Base-by-base conservation (phyloP, 2,113 vertebrate genomes). In the Pipa parva region DNA sequence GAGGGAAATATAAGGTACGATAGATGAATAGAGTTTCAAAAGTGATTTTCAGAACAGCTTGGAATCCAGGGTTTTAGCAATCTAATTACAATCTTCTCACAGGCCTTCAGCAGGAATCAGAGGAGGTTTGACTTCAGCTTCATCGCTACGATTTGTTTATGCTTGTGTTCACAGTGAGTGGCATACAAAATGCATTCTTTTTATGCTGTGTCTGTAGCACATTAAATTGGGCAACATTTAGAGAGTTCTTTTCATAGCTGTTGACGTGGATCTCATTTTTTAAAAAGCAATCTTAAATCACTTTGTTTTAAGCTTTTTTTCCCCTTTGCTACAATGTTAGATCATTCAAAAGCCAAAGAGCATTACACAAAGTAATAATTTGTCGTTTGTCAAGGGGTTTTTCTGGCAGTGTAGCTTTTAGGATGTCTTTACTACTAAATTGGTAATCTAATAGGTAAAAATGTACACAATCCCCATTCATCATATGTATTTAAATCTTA, bases 21-120 rank as follows among this genome's bases (percentile, higher is more conserved):
- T 61, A 64, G 31, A 10, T 75, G 67, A 77, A 63, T 68, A 39
- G 58, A 29, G 36, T 78, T 79, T 76, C 0, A 71, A 61, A 50
- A 73, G 73, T 75, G 63, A 75, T 76, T 78, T 77, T 74, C 55
- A 72, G 61, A 78, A 62, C 42, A 74, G 50, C 58, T 76, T 75
- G 66, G 72, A 78, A 70, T 60, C 42, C 49, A 62, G 25, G 33
- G 60, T 73, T 80, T 51, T 73, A 63, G 71, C 48, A 78, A 64
- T 71, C 48, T 76, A 78, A 74, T 74, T 76, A 78, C 21, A 61
- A 24, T 73, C 55, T 68, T 78, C 60, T 76, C 55, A 69, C 36
- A 74, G 65, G 39, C 64, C 61, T 77, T 28, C 17, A 39, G 28
- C 33, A 0, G 63, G 59, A 50, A 33, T 74, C 11, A 72, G 17